Percentiles rank a stretch among this genome's conserved stretches.
phyloP scores from a whole-genome alignment of 2,888 invertebrate species.

The Lasioglossum leucozonium region DNA sequence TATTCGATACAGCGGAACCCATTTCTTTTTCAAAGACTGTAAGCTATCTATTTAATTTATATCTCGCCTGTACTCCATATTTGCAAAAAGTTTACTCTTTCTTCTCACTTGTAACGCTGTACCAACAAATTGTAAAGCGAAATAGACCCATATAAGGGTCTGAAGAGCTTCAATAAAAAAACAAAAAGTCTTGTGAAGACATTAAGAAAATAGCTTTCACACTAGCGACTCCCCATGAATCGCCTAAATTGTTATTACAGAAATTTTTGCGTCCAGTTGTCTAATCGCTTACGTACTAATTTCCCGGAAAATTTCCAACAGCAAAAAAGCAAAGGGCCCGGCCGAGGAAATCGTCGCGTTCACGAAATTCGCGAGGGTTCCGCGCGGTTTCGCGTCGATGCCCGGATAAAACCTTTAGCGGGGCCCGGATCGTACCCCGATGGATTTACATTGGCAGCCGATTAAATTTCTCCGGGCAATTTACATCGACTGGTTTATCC shows the following conservation, averaged over 20 bases:
- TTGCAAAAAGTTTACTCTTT: too few relatives aligned
- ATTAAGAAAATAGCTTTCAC: neutral
- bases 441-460: slow-evolving; percentile 58
- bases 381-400: neutral
- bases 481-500: slow-evolving; percentile 62
- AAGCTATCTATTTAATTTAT: too few relatives aligned
- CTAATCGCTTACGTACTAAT: neutral
- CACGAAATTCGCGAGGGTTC: neutral
- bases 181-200: neutral
- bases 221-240: too few relatives aligned
- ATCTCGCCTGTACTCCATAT: too few relatives aligned
- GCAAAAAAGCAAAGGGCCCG: neutral
- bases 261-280: neutral
- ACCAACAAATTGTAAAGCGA: too few relatives aligned
- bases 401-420: slow-evolving; percentile 21
- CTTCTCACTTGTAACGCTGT: too few relatives aligned
- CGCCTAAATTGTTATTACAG: too few relatives aligned
- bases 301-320: neutral
- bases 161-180: too few relatives aligned
- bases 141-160: too few relatives aligned
- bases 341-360: neutral
- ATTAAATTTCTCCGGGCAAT: slow-evolving; percentile 57
- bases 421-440: slow-evolving; percentile 28
- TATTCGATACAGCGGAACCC: too few relatives aligned
- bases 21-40: too few relatives aligned